These are phyloP conservation scores for Solenopsis fugax DNA, from an alignment of 1,140 invertebrate species.

Conservation along the genomic window DNA sequence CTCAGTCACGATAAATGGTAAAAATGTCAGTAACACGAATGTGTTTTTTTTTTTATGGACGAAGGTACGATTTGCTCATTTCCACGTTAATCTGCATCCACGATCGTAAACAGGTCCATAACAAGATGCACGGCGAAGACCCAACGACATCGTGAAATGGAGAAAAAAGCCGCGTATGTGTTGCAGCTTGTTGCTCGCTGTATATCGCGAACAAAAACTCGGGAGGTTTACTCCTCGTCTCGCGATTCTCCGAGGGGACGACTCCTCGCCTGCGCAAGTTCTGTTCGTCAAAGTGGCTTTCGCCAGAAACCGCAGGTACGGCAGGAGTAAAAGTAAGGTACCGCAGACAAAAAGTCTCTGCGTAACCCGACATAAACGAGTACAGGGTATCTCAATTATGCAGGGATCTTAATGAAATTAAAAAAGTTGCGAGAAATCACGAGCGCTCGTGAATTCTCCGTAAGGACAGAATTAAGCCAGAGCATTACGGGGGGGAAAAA, in stretches of 20 bases:
- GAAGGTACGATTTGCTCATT: slow-evolving; percentile 15
- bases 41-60: slow-evolving; percentile 9
- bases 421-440: not conserved
- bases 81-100: slow-evolving; percentile 42
- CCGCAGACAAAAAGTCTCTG: not conserved
- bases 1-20: not conserved
- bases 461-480: not conserved
- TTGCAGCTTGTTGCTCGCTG: slow-evolving; percentile 53
- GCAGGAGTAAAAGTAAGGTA: not conserved
- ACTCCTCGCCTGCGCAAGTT: slow-evolving; percentile 12
- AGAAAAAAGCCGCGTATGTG: slow-evolving; percentile 57
- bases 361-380: not conserved
- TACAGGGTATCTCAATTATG: not conserved
- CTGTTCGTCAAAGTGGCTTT: not conserved
- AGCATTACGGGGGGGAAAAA: not conserved
- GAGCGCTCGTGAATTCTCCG: not conserved
- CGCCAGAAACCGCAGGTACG: not conserved
- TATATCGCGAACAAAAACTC: slow-evolving; percentile 68
- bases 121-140: slow-evolving; percentile 33
- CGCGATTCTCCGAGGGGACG: not conserved
- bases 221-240: slow-evolving; percentile 48
- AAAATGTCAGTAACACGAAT: slow-evolving; percentile 30
- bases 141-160: slow-evolving; percentile 69
- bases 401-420: not conserved
- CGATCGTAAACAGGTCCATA: slow-evolving; percentile 59